Base-by-base conservation (phyloP, 2,888 invertebrate species). In the Zele albiditarsus region DNA sequence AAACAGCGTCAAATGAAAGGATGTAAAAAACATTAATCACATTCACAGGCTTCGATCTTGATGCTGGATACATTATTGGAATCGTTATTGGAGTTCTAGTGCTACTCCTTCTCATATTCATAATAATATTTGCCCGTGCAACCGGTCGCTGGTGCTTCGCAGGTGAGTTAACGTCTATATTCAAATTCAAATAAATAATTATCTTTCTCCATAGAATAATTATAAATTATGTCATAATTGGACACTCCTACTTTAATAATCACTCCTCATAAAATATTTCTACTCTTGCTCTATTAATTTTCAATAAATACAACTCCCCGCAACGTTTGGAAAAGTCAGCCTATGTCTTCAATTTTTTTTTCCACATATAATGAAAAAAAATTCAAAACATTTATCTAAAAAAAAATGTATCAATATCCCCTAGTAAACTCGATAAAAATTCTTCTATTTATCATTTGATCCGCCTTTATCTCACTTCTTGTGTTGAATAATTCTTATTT, bases 131-230 rank as follows among this genome's bases (percentile, higher is more conserved):
- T 85, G 96, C 96, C 69, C 93, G 95, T 83, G 93, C 94, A 78
- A 95, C 95, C 77, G 95, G 95, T 85, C 92, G 95, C 89, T 96
- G 96, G 95, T 96, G 96, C 90, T 96, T 96, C 89, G 94, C 94
- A 89, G 95, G 96, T 96, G 90, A 94, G 95, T 93, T 71, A 60
- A 70, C 70, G 77, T 79, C 46, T 27, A 27, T 53, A 49, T 65
- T 31, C 38, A 16, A 14, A 14, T 42, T 42, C 23, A 3, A 66
- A 38, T 63, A n/a, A 63, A 31, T 16, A 46, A 46, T 46, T 46
- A 46, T 20, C 1, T 23, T 53, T 53, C n/a, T 53, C 2, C 23
- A 53, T 20, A 33, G 16, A 60, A 68, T 62, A 58, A 23, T 16
- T 33, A 42, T 25, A 31, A 70, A 46, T 20, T 38, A n/a, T 42